These are phyloP conservation scores for Chouioia cunea DNA, from an alignment of 2,888 invertebrate species.

Conservation along the genomic window DNA sequence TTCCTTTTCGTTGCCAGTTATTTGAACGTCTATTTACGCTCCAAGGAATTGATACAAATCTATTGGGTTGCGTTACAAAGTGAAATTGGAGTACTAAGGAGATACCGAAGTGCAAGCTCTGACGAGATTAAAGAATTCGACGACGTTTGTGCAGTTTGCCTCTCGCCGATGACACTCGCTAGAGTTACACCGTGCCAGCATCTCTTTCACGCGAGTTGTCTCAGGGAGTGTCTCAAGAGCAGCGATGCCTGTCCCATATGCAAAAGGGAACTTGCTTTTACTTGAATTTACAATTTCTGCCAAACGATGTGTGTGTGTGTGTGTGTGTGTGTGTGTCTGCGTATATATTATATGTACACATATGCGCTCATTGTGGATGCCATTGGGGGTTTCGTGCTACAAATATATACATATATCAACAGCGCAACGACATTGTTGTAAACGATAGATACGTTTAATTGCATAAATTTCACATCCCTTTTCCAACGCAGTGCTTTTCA, in stretches of 20 bases:
- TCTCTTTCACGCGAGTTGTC: constrained; percentile 83
- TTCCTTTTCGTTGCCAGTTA: constrained; percentile 74
- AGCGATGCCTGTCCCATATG: constrained; percentile 82
- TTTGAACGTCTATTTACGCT: constrained; percentile 74
- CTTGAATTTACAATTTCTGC: constrained; percentile 61
- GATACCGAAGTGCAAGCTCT: constrained; percentile 75
- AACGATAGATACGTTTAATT: too few relatives aligned
- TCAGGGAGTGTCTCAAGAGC: constrained; percentile 79
- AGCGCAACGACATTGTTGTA: too few relatives aligned
- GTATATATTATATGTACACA: too few relatives aligned
- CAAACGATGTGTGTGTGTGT: too few relatives aligned
- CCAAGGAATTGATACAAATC: constrained; percentile 75
- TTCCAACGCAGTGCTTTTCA: too few relatives aligned
- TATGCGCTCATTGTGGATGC: too few relatives aligned
- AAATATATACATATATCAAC: too few relatives aligned
- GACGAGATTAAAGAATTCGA: constrained; percentile 79
- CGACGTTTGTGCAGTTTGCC: constrained; percentile 84
- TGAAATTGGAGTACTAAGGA: constrained; percentile 75
- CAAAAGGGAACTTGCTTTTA: constrained; percentile 76
- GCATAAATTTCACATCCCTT: too few relatives aligned
- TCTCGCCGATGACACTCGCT: constrained; percentile 78
- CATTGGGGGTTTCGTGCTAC: too few relatives aligned
- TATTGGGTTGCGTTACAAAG: constrained; percentile 72
- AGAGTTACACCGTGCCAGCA: constrained; percentile 85
- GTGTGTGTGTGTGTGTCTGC: too few relatives aligned